These are phyloP conservation scores for Drosophila stalkeri DNA, from an alignment of 2,888 invertebrate species.

Conservation along the genomic window DNA sequence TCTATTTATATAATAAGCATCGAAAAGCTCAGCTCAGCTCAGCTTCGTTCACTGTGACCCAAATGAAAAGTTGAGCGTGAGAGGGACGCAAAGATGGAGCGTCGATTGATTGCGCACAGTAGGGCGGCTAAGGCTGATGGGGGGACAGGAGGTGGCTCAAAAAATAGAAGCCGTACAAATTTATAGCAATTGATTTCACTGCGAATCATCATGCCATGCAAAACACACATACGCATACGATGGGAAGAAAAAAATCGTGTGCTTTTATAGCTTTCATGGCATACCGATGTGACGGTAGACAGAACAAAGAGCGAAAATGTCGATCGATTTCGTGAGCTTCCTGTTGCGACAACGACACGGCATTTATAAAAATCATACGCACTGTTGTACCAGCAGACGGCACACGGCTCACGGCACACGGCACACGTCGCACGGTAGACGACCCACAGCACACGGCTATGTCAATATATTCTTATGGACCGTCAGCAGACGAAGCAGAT, in stretches of 20 bases:
- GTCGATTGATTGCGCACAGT: conserved; percentile 32
- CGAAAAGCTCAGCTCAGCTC: conserved; percentile 25
- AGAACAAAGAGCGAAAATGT: conserved; percentile 65
- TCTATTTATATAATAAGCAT: conserved; percentile 70
- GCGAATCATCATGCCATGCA: conserved; percentile 51
- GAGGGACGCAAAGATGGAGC: conserved; percentile 1
- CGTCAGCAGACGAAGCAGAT: conserved; percentile 55
- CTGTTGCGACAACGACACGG: conserved; percentile 73
- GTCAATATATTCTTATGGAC: conserved; percentile 76
- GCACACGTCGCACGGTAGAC: conserved; percentile 12
- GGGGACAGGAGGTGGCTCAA: conserved; percentile 25
- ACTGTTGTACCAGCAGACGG: conserved; percentile 73
- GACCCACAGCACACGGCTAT: conserved; percentile 34
- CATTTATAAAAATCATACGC: conserved; percentile 80
- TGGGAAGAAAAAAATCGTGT: neutral
- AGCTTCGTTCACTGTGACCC: conserved; percentile 30
- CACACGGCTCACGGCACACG: neutral
- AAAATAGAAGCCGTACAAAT: conserved; percentile 76
- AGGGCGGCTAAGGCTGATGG: conserved; percentile 1
- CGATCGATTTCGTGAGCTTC: conserved; percentile 67
- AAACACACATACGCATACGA: conserved; percentile 25
- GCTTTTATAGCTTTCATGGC: conserved; percentile 6
- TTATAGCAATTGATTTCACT: conserved; percentile 73
- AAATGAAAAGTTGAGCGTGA: conserved; percentile 45
- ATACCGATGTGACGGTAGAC: conserved; percentile 2